Base-by-base conservation (phyloP, 2,888 invertebrate species). In the Chrysotoxum bicinctum region DNA sequence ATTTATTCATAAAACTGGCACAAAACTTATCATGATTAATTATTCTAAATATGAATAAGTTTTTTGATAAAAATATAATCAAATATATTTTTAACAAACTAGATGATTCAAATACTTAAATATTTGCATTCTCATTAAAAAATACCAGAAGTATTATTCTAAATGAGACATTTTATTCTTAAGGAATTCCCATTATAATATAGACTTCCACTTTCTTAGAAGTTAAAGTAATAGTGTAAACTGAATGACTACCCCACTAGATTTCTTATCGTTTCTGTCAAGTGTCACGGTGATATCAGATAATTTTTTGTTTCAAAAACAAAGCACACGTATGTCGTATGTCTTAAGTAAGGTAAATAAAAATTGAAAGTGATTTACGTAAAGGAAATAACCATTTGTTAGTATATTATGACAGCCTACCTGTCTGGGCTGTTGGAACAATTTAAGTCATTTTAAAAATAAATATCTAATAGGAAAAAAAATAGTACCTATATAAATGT, bases 311-410 rank as follows among this genome's bases (percentile, higher is more conserved):
- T 23, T 37, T 35, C 32, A 35, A 66, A 66, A 62, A 19, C 16
- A 50, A 48, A 48, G n/a, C n/a, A 66, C 8, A 35, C 10, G 4
- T 30, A 30, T 7, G 12, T 35, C 14, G 2, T 5, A 48, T 21
- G 21, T 45, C 43, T 62, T 64, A 7, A 16, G 23, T 48, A 45
- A 30, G 3, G 35, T 50, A 66, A 66, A 50, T 50, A 66, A 50
- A 64, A 66, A 66, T 10, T 45, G 66, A 66, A 66, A 66, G 66
- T 66, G 50, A 66, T 66, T 66, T 66, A 50, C 35, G 66, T 50
- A 35, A 35, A 66, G 66, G 35, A 50, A 66, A 50, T 43, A 62
- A 62, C 40, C 60, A 60, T 40, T 60, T 14, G 21, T 58, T 35
- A 23, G 40, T 23, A 12, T 23, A 21, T 35, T 60, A 23, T 60